phyloP scores from a whole-genome alignment of 2,113 vertebrate genomes.

The Brachypodius melanocephalos region DNA sequence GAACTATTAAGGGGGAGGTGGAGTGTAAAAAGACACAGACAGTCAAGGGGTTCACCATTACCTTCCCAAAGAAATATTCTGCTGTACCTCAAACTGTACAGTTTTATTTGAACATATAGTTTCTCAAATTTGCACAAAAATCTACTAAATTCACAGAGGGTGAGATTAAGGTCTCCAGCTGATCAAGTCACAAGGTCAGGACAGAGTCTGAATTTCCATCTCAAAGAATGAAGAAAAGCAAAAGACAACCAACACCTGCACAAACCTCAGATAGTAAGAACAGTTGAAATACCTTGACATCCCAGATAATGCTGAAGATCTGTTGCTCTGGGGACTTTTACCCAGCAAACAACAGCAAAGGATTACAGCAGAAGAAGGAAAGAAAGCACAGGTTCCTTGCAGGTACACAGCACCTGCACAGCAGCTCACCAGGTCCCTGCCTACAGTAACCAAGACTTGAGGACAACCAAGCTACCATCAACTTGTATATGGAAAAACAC shows the following conservation, averaged over 20 bases:
- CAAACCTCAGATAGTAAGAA: neutral
- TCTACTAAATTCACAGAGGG: neutral
- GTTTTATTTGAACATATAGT: neutral
- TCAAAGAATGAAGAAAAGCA: neutral
- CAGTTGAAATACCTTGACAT: neutral
- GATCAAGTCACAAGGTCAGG: neutral
- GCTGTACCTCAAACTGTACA: neutral
- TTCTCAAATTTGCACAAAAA: neutral
- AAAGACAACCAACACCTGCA: neutral
- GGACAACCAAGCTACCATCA: neutral
- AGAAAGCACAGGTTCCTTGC: neutral
- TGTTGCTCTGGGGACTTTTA: neutral
- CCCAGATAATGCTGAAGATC: neutral
- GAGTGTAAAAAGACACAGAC: neutral
- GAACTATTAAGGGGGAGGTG: neutral
- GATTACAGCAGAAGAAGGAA: neutral
- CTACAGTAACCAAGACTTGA: neutral
- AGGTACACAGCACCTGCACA: neutral
- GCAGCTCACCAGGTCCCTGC: neutral
- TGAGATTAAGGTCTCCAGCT: neutral
- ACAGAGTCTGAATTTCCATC: neutral
- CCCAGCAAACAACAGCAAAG: neutral
- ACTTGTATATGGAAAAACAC: neutral
- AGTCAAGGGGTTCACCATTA: neutral
- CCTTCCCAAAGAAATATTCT: neutral